Base-by-base conservation (phyloP, 2,888 invertebrate genomes). In the Xylota segnis region DNA sequence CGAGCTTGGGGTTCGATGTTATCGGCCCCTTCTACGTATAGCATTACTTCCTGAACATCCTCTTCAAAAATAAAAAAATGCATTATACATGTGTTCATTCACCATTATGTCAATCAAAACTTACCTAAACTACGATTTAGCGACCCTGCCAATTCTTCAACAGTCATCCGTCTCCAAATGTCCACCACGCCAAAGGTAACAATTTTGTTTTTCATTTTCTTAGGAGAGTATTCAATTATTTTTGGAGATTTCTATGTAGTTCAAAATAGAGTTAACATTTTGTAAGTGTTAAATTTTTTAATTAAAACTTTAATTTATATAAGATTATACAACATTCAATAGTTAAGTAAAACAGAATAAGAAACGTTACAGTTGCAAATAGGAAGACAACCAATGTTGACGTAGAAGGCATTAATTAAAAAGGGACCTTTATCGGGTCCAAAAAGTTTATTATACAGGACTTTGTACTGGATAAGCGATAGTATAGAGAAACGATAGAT, bases 121-220 rank as follows among this genome's bases (percentile, higher is more conserved):
- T 92, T 92, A 95, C 96, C 95, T 86, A 95, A 89, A 90, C 95
- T 93, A 90, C 94, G 95, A 4, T 93, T 92, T 34, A 96, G 90
- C 0, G 95, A 93, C 59, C 93, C 90, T 0, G 97, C 96, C 72
- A 98, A 91, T 89, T 98, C 96, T 29, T 91, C 90, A 0, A 97
- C 95, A 0, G 96, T 97, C 94, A 98, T 98, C 89, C 96, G 94
- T 56, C 94, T 93, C 97, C 97, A 97, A 84, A 98, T 93, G 59
- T 95, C 94, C 0, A 96, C 92, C 0, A 95, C 93, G 87, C 89
- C 89, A 16, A 87, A 77, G 12, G 83, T 79, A 4, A 83, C 59
- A 0, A 88, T 83, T 79, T 88, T 70, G 5, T 89, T 76, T 50
- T 89, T 89, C 27, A 88, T 58, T 79, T 92, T 92, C 70, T 92